Evolutionary conservation across 1,140 invertebrate species (phyloP).

Genomic region (Pseudachorutes palmiensis): DNA sequence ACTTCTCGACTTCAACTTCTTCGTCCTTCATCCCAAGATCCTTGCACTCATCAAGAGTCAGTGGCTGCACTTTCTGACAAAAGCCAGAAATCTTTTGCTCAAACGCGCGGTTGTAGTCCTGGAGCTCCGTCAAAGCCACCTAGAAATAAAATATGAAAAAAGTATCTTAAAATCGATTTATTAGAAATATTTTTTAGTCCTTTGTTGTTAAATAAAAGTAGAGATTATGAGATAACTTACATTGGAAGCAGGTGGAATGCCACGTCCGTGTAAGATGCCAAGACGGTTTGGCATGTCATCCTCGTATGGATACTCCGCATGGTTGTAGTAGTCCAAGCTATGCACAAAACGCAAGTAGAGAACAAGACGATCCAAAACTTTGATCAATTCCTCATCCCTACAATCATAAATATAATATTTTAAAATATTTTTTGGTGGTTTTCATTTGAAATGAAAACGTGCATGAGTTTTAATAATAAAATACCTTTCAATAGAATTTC

Average conservation of each 20-base stretch:
- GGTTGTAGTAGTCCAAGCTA: constrained; percentile 98
- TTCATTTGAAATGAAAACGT: too few species aligned
- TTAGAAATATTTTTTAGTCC: too few species aligned
- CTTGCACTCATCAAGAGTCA: constrained; percentile 70
- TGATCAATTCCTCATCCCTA: constrained; percentile 37
- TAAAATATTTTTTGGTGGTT: too few species aligned
- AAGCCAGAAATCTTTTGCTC: constrained; percentile 85
- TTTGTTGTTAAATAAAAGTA: too few species aligned
- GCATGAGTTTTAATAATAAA: too few species aligned
- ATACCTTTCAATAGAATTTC: constrained; percentile 65
- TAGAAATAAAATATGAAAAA: constrained; percentile 35
- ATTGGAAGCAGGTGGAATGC: constrained; percentile 69
- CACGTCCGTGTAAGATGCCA: constrained; percentile 94
- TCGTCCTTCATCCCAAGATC: constrained; percentile 80
- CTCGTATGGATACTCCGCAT: constrained; percentile 97
- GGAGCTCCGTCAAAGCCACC: constrained; percentile 57
- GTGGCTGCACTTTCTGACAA: constrained; percentile 57
- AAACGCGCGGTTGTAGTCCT: constrained; percentile 68
- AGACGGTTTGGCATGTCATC: constrained; percentile 99
- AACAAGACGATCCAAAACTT: constrained; percentile 73
- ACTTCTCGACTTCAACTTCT: constrained; percentile 86
- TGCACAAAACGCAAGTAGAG: constrained; percentile 94
- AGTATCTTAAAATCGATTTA: constrained; percentile 22
- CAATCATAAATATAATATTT: constrained; percentile 12
- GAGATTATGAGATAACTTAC: too few species aligned